Conservation (phyloP, 1,140 invertebrate species). For the Metopolophium dirhodum region DNA sequence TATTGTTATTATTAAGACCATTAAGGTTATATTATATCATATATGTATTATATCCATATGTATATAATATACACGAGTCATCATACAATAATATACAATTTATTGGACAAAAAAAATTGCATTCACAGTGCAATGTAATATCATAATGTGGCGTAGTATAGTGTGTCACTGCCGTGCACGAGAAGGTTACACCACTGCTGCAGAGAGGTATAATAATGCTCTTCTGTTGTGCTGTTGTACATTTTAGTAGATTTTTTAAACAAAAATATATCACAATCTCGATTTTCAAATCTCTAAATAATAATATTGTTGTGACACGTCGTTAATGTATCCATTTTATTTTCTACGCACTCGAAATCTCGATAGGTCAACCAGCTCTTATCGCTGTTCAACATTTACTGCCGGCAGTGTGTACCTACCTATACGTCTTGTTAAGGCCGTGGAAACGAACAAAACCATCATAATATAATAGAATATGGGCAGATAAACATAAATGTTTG, state of each 20-base stretch:
- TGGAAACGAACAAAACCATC: background rate
- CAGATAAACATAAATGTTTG: background rate
- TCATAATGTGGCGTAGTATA: background rate
- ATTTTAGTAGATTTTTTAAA: background rate
- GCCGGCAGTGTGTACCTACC: no score
- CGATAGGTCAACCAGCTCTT: background rate
- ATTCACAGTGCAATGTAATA: background rate
- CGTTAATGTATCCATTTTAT: background rate
- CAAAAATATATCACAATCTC: background rate
- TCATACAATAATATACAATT: background rate
- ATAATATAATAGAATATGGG: background rate
- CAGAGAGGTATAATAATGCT: background rate
- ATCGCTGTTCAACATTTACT: background rate
- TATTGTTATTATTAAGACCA: background rate
- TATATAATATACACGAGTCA: background rate
- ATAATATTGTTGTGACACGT: background rate
- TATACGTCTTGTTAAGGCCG: background rate
- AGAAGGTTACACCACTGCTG: background rate
- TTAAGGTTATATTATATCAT: background rate
- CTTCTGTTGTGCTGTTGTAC: background rate
- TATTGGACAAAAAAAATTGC: slow-evolving; percentile 6
- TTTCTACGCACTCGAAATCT: background rate
- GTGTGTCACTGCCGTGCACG: background rate
- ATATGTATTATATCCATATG: background rate
- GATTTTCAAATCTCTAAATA: background rate